Conservation (phyloP, 2,797 vertebrate genomes). For the Girardinus metallicus region DNA sequence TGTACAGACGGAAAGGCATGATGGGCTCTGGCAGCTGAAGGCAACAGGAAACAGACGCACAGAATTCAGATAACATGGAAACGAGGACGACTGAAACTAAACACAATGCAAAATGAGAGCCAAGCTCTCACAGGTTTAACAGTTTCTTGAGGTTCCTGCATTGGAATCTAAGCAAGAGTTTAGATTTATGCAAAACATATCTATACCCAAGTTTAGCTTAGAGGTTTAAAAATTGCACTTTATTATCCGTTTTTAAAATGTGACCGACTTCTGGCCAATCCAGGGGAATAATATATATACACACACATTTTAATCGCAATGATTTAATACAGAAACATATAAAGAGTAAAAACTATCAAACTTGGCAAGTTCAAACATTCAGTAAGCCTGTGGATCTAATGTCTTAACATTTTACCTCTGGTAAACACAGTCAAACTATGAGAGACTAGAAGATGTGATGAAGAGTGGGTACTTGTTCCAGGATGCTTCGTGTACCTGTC, state of each 20-base stretch:
- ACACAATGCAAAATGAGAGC: neutral
- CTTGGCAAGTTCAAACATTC: neutral
- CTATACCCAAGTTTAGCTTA: neutral
- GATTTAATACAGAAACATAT: neutral
- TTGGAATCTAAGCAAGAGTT: neutral
- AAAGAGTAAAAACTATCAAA: neutral
- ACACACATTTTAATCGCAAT: neutral
- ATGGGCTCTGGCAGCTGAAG: conserved; percentile 93
- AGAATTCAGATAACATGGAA: neutral
- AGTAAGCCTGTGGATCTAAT: neutral
- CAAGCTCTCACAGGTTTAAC: neutral
- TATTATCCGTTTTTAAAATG: neutral
- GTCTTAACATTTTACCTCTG: neutral
- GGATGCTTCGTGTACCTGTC: conserved; percentile 83
- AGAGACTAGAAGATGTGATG: neutral
- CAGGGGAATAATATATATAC: neutral
- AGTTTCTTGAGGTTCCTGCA: neutral
- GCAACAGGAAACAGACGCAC: neutral
- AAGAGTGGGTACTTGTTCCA: neutral
- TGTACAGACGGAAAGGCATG: conserved; percentile 91
- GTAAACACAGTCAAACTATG: neutral
- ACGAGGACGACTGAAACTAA: neutral
- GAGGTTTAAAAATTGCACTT: neutral
- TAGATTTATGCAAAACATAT: neutral
- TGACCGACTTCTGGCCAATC: neutral